phyloP scores from a whole-genome alignment of 1,140 invertebrate species.

The Kradibia gibbosae region DNA sequence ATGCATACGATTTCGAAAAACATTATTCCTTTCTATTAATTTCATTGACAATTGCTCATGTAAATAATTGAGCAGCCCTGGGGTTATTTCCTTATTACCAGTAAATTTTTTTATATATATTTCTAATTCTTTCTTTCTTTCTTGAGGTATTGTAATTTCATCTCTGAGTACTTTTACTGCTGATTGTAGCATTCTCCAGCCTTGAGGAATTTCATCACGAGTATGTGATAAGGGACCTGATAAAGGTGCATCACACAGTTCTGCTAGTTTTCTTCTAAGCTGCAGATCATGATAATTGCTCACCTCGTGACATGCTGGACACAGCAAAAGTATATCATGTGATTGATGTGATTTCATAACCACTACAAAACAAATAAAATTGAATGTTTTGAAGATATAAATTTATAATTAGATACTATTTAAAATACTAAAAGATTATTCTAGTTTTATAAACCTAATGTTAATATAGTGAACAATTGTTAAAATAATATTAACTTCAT shows the following conservation, averaged over 20 bases:
- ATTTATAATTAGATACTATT: background rate
- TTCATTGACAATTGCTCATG: conserved; percentile 56
- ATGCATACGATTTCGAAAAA: conserved; percentile 1
- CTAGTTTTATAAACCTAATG: background rate
- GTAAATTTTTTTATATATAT: conserved; percentile 70
- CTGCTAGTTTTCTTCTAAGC: conserved; percentile 77
- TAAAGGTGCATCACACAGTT: conserved; percentile 79
- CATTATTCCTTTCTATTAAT: conserved; percentile 13
- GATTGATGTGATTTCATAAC: conserved; percentile 88
- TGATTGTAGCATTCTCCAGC: conserved; percentile 76
- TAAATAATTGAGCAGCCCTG: conserved; percentile 70
- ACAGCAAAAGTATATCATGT: conserved; percentile 86
- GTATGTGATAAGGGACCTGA: conserved; percentile 60
- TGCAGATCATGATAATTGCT: conserved; percentile 81
- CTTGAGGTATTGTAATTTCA: conserved; percentile 73
- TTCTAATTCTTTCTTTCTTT: conserved; percentile 73
- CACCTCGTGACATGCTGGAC: conserved; percentile 81
- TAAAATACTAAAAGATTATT: background rate
- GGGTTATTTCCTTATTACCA: conserved; percentile 67
- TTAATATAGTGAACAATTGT: background rate
- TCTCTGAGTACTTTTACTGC: conserved; percentile 79
- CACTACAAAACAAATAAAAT: conserved; percentile 64
- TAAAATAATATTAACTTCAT: too few species aligned
- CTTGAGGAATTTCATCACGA: conserved; percentile 55
- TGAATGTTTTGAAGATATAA: background rate